phyloP scores from a whole-genome alignment of 2,113 vertebrate genomes.

The Emydura subglobosa region DNA sequence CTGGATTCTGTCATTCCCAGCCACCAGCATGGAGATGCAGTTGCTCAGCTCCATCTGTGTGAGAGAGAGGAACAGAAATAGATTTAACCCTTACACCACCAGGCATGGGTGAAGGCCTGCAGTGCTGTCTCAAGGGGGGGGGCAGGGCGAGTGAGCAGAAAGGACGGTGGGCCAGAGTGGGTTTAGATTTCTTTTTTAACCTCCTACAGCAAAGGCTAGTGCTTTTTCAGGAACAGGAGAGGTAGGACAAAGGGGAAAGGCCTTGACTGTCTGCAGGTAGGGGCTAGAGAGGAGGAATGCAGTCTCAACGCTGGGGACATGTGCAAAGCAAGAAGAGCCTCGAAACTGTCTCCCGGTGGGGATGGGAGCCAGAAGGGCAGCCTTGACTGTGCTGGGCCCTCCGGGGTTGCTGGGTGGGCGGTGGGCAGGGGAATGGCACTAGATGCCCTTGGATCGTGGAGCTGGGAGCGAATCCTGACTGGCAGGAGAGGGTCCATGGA shows the following conservation, averaged over 20 bases:
- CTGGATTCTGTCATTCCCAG: constrained; percentile 83
- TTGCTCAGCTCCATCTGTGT: constrained; percentile 82
- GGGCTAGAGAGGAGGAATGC: background rate
- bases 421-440: background rate
- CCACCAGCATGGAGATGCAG: constrained; percentile 87
- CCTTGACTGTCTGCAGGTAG: background rate
- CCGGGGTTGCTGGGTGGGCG: background rate
- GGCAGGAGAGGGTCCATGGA: background rate
- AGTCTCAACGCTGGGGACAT: background rate
- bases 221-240: background rate
- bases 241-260: background rate
- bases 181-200: background rate
- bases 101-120: too few species aligned
- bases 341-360: background rate
- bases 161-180: background rate
- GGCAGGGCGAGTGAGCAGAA: background rate
- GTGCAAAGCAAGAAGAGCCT: background rate
- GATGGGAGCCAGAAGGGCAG: background rate
- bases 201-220: background rate
- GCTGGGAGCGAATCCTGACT: background rate
- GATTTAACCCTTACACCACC: background rate
- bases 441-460: background rate
- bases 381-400: background rate
- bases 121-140: background rate
- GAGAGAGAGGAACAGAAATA: constrained; percentile 24